A percentile compares a stretch with the other conserved stretches of the same genome.
Evolutionary conservation across 1,140 invertebrate species (phyloP).

Genomic region (Dreissena rostriformis): DNA sequence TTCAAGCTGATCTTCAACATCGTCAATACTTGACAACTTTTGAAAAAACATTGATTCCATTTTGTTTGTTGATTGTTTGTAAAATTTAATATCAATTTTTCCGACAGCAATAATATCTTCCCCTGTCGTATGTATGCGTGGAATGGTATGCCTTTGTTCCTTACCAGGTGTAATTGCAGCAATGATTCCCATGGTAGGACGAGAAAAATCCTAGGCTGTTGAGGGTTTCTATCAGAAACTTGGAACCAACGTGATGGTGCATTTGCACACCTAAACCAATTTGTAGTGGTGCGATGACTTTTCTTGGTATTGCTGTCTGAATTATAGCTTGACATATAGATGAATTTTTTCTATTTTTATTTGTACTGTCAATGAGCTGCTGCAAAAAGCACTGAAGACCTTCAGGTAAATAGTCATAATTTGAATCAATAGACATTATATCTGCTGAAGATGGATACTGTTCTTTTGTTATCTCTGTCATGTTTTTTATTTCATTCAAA

Average conservation of each 20-base stretch:
- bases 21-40: slow-evolving; percentile 13
- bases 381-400: not conserved
- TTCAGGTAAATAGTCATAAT: not conserved
- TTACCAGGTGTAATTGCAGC: slow-evolving; percentile 53
- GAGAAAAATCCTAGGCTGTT: slow-evolving; percentile 40
- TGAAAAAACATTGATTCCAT: slow-evolving; percentile 29
- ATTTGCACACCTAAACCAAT: slow-evolving; percentile 58
- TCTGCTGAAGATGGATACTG: slow-evolving; percentile 20
- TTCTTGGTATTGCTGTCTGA: slow-evolving; percentile 53
- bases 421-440: slow-evolving; percentile 5
- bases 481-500: slow-evolving; percentile 40
- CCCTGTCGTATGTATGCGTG: slow-evolving; percentile 22
- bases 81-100: slow-evolving; percentile 50
- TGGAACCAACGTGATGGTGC: slow-evolving; percentile 60
- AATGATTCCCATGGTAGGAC: slow-evolving; percentile 63
- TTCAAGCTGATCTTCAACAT: not conserved
- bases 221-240: slow-evolving; percentile 51
- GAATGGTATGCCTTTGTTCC: slow-evolving; percentile 9
- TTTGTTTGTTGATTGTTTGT: slow-evolving; percentile 10
- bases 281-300: slow-evolving; percentile 54
- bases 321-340: slow-evolving; percentile 65
- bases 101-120: slow-evolving; percentile 49
- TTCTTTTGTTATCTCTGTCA: slow-evolving; percentile 3
- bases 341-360: slow-evolving; percentile 17
- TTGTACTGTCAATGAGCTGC: slow-evolving; percentile 7